Evolutionary conservation across 1,140 invertebrate genomes (phyloP), one percentile per base, ranked within the genome.

Genomic region (Drosophila insularis): DNA sequence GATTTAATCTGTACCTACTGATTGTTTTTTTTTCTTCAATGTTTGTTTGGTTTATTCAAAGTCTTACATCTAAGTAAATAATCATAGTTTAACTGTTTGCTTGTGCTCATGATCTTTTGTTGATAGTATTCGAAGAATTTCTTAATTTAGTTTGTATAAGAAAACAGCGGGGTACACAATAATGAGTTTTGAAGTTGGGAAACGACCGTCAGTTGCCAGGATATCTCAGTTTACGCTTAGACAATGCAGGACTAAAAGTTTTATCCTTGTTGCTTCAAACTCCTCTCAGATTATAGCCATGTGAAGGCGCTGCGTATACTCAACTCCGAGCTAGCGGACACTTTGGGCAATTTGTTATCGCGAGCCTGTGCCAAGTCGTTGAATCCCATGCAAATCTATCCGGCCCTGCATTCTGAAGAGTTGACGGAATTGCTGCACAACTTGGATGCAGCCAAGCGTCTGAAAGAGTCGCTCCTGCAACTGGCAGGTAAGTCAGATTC

Each of bases 281-380:
- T 93, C 32, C 27, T 27, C 27, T 0, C 89, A 99, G 98, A 99
- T 94, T 99, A 96, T 92, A 97, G 94, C 91, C 94, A 96, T 64
- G 93, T 93, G 3, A 97, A 97, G 92, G 93, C 97, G 54, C 91
- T 95, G 17, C 94, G 95, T 69, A 94, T 96, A 64, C 92, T 98
- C 11, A 99, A 99, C 93, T 93, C 96, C 2, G 98, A 99, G 91
- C 92, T 99, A 53, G 98, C 98, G 2, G 96, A 99, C 91, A 98
- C 96, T 4, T 92, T 99, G 1, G 98, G 98, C 21, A 99, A 99
- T 93, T 93, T 99, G 37, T 93, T 99, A 19, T 96, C 94, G 77
- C 94, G 98, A 55, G 96, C 95, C 87, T 95, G 95, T 72, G 95
- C 96, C 32, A 93, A 93, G 71, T 91, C 94, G 23, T 92, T 99